These are phyloP conservation scores for Manacus vitellinus DNA, from an alignment of 2,113 vertebrate species.

Conservation along the genomic window DNA sequence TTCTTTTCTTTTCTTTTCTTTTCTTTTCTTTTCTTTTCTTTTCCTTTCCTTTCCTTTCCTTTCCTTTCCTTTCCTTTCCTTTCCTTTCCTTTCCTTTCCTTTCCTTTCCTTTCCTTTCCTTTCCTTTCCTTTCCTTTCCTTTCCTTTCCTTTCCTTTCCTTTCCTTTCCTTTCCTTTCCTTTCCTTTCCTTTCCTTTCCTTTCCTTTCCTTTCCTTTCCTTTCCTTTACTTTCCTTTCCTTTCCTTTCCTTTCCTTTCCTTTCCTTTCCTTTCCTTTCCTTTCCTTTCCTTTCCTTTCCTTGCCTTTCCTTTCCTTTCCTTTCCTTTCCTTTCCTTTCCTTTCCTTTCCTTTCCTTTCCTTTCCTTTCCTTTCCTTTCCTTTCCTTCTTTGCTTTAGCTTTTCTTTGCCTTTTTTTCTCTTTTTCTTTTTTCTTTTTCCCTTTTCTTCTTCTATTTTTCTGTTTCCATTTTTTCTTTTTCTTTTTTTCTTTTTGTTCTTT, in stretches of 20 bases:
- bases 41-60: too few species aligned
- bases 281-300: too few species aligned
- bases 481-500: background rate
- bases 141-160: fast-evolving
- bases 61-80: fast-evolving
- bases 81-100: fast-evolving
- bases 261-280: fast-evolving
- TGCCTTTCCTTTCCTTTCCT: fast-evolving
- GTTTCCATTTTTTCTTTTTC: fast-evolving
- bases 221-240: too few species aligned
- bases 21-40: fast-evolving
- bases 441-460: fast-evolving
- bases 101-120: fast-evolving
- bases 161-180: background rate
- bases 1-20: fast-evolving
- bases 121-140: fast-evolving
- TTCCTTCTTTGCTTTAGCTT: fast-evolving
- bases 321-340: too few species aligned
- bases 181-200: fast-evolving
- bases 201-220: too few species aligned
- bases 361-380: too few species aligned
- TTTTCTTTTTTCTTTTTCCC: fast-evolving
- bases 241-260: fast-evolving
- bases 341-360: too few species aligned
- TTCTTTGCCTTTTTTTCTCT: fast-evolving